Base-by-base conservation (phyloP, 2,888 invertebrate species). In the Drosophila kambysellisi region DNA sequence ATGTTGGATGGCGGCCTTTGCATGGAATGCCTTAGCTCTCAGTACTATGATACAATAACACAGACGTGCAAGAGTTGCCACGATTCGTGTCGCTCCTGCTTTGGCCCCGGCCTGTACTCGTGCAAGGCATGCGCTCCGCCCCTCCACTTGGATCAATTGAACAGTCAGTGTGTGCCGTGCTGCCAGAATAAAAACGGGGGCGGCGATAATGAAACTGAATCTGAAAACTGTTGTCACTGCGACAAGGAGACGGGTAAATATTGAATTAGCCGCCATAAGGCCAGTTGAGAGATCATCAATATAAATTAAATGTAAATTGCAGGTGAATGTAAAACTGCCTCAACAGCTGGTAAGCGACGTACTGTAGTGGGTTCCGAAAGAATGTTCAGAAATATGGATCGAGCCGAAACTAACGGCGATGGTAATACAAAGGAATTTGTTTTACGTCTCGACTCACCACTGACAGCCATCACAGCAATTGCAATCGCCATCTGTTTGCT, bases 101-200 rank as follows among this genome's bases (percentile, higher is more conserved):
- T 95, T 1, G 96, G 96, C 0, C 95, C 96, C 0, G 96, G 96
- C 0, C 95, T 95, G 82, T 96, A 95, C 90, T 95, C 95, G 71
- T 96, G 96, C 87, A 94, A 95, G 25, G 94, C 95, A 2, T 96
- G 96, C 86, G 94, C 95, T 15, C 94, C 94, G 58, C 96, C 96
- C 0, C 90, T 96, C 48, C 95, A 95, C 88, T 92, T 96, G 74
- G 96, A 96, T 90, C 95, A 96, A 83, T 93, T 96, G 78, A 96
- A 96, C 93, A 96, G 96, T 88, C 96, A 96, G 91, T 97, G 96
- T 90, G 96, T 96, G 83, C 95, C 95, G 37, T 96, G 96, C 82
- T 97, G 96, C 90, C 93, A 95, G 0, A 94, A 95, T 56, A 94
- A 94, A 60, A 93, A 93, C 60, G 75, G 88, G 35, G 75, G 88